Conservation (phyloP, 2,888 invertebrate genomes). For the Lagria hirta region DNA sequence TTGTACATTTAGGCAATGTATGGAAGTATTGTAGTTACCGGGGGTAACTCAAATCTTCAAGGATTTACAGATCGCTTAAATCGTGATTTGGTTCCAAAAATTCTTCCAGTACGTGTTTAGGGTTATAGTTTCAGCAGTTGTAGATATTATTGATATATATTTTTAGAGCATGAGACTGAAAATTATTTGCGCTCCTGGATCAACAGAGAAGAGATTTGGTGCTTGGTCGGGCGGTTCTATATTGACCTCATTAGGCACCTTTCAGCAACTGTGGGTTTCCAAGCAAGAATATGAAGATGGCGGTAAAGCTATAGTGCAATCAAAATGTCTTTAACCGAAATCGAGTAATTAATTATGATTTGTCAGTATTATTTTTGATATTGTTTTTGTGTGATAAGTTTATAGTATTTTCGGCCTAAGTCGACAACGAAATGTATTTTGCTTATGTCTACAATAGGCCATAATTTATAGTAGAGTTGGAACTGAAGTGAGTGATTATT, state of each 20-base stretch:
- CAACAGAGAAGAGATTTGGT: conserved; percentile 68
- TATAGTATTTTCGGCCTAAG: too few relatives aligned
- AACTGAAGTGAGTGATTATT: too few relatives aligned
- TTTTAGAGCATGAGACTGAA: conserved; percentile 67
- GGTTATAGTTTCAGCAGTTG: conserved; percentile 5
- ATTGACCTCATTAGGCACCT: conserved; percentile 71
- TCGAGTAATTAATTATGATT: conserved; percentile 3
- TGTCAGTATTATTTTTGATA: conserved; percentile 18
- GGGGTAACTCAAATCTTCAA: conserved; percentile 70
- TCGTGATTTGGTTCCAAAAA: conserved; percentile 68
- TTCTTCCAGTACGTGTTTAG: conserved; percentile 66
- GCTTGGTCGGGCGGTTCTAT: conserved; percentile 79
- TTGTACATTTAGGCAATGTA: conserved; percentile 62
- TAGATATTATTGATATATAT: conserved; percentile 2
- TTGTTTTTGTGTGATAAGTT: conserved; percentile 13
- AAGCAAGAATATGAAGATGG: conserved; percentile 75
- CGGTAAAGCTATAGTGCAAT: conserved; percentile 60
- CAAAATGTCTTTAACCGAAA: conserved; percentile 44
- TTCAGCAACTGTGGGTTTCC: conserved; percentile 78
- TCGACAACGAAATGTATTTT: too few relatives aligned
- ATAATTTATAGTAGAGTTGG: too few relatives aligned
- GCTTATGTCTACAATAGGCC: too few relatives aligned
- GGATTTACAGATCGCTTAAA: conserved; percentile 73
- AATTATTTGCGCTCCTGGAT: conserved; percentile 65
- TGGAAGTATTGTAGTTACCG: conserved; percentile 70